Evolutionary conservation across 2,888 invertebrate genomes (phyloP).

Genomic region (Ethmia dodecea): DNA sequence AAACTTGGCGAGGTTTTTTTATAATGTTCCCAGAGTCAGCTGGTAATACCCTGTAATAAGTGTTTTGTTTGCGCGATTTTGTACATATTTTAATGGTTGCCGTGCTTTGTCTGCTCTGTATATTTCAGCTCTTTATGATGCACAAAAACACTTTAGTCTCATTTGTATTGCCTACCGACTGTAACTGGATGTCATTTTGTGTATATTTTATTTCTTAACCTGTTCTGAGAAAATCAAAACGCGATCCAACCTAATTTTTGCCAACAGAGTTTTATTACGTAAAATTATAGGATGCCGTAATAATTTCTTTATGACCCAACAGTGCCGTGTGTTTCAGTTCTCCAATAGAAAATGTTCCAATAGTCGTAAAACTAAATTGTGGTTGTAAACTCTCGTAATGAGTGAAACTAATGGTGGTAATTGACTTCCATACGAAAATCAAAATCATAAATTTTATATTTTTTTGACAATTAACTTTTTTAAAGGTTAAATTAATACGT

Average conservation of each 20-base stretch:
- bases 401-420: conserved; percentile 70
- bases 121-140: background rate
- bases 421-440: conserved; percentile 58
- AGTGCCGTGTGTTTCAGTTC: conserved; percentile 39
- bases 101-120: background rate
- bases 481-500: conserved; percentile 1
- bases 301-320: conserved; percentile 53
- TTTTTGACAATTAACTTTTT: conserved; percentile 22
- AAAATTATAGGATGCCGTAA: conserved; percentile 53
- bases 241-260: conserved; percentile 21
- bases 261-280: conserved; percentile 41
- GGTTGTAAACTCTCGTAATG: conserved; percentile 65
- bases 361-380: conserved; percentile 63
- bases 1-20: conserved; percentile 60
- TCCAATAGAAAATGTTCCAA: conserved; percentile 59
- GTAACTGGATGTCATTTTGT: too few relatives aligned
- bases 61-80: conserved; percentile 24
- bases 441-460: conserved; percentile 40
- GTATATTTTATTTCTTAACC: background rate
- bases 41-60: conserved; percentile 27
- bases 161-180: conserved; percentile 1
- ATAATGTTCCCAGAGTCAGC: conserved; percentile 38
- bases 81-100: background rate
- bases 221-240: background rate
- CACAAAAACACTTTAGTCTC: background rate